phyloP scores from a whole-genome alignment of 2,113 vertebrate species.

The Podarcis raffonei region DNA sequence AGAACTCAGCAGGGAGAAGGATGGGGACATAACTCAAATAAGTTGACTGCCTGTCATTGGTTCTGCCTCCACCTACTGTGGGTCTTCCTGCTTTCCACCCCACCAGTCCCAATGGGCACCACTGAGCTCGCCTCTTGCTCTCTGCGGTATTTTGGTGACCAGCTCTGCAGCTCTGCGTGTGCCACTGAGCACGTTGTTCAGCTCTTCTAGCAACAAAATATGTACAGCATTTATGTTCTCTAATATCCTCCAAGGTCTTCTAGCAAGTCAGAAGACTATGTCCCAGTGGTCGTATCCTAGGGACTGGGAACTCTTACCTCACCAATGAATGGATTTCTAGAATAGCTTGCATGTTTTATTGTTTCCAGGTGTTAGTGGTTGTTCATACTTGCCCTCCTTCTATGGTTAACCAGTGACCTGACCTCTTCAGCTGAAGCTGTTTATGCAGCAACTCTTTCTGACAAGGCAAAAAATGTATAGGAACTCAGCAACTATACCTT shows the following conservation, averaged over 20 bases:
- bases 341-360: neutral
- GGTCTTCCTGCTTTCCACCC: neutral
- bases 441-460: neutral
- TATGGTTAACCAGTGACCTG: neutral
- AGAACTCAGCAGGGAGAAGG: too few relatives aligned
- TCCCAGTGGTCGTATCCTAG: fast-evolving
- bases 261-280: neutral
- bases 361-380: slow-evolving; percentile 7
- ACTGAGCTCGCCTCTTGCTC: neutral
- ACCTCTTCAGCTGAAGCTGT: neutral
- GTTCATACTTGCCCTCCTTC: slow-evolving; percentile 28
- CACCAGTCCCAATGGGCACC: neutral
- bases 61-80: too few relatives aligned
- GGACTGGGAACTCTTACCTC: neutral
- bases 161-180: neutral
- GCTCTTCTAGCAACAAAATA: neutral
- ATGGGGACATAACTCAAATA: too few relatives aligned
- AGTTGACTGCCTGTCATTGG: neutral
- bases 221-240: neutral
- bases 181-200: neutral
- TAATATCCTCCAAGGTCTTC: too few relatives aligned
- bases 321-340: neutral
- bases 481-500: neutral
- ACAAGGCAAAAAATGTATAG: neutral
- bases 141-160: neutral